Base-by-base conservation (phyloP, 2,113 vertebrate species). In the Danio rerio region DNA sequence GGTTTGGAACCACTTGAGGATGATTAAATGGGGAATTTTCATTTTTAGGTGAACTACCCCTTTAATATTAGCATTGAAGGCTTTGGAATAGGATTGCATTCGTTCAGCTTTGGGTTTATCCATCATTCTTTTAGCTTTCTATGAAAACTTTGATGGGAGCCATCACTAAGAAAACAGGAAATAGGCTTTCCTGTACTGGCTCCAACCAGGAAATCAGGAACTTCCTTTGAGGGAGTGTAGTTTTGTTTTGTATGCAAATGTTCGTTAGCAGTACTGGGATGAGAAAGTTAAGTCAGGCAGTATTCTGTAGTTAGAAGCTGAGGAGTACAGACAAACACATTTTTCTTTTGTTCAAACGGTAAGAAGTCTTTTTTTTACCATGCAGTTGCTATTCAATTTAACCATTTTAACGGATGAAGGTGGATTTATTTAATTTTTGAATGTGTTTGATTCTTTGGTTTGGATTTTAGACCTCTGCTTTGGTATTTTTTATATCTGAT, bases 131-230 rank as follows among this genome's bases (percentile, higher is more conserved):
- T 50, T n/a, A 50, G 9, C 42, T 16, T 52, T 56, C 63, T 66
- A 55, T 56, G 42, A 66, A 55, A 73, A 62, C 52, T 78, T 74
- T 61, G 43, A 75, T 49, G 73, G 52, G 18, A 77, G 55, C 21
- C 56, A 70, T 69, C 53, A 62, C 75, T 53, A 89, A 63, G 74
- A 89, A 89, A 81, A 89, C 92, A 92, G 91, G 93, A 93, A 89
- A 82, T 89, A 86, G 86, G 87, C 85, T 86, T 75, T 76, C 59
- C 70, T 78, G 86, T 91, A 82, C n/a, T 87, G 78, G 50, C 69
- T 80, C 8, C 31, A 92, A 91, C 91, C 93, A 93, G 90, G 89
- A 90, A 92, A 87, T 89, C 89, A 84, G 86, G 88, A 87, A 90
- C 90, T 93, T 94, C 92, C 93, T 93, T 87, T 89, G 61, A 80